Base-by-base conservation (phyloP, 2,797 vertebrate species). In the Sebastes diaconus region DNA sequence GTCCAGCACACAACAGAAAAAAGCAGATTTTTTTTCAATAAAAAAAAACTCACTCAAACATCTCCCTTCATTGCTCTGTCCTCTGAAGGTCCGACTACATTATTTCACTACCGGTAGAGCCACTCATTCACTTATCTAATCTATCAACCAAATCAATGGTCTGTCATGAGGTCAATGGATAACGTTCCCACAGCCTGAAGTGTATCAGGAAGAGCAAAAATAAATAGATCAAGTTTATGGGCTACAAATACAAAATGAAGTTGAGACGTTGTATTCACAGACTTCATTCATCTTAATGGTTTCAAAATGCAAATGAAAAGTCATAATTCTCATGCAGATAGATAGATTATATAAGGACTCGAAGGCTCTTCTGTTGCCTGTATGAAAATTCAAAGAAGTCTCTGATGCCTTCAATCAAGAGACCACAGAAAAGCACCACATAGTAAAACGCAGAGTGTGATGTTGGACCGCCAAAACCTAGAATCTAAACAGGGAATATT, bases 401-500 rank as follows among this genome's bases (percentile, higher is more conserved):
- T 70, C 18, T 18, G 34, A 76, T 71, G 24, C 25, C 57, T 59
- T 32, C 30, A 22, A 34, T 77, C 18, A 29, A 32, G 27, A 72
- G 24, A 54, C 63, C 60, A 34, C 14, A 72, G 50, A 50, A 60
- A 68, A 69, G 60, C 22, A 9, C 30, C n/a, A 29, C 22, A 71
- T 11, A 54, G 24, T 66, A 50, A 80, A 46, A 68, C 1, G 24
- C 36, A 73, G 11, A 69, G 54, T 54, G 67, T 18, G n/a, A 79
- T 22, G 30, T 8, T 36, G 64, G 36, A 32, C 27, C 6, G 9
- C 14, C n/a, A 30, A 77, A 80, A 59, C 66, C 67, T 75, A 36
- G 46, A 81, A 78, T 75, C 66, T 70, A 80, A 87, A 81, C 70
- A 72, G 58, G 70, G 79, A 72, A 42, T 79, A 64, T 73, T 63